phyloP scores from a whole-genome alignment of 2,113 vertebrate species.

The Sitta europaea region DNA sequence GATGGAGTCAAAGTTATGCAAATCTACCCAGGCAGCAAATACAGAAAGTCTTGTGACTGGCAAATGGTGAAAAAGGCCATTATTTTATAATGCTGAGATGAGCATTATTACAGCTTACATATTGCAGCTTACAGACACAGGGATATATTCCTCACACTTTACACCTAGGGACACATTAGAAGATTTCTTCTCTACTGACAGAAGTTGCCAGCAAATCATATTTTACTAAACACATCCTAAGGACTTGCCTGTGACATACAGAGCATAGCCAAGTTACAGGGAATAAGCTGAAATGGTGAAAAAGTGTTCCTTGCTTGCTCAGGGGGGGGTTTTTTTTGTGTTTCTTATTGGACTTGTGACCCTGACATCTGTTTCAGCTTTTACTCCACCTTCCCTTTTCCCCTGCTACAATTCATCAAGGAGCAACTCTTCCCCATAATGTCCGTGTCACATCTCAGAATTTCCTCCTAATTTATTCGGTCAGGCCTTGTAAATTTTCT shows the following conservation, averaged over 20 bases:
- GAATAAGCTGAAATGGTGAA: neutral
- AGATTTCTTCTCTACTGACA: neutral
- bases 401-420: neutral
- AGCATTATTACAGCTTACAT: too few relatives aligned
- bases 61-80: neutral
- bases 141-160: neutral
- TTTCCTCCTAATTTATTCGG: neutral
- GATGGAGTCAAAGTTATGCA: neutral
- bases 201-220: neutral
- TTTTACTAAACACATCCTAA: neutral
- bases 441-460: neutral
- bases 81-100: neutral
- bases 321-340: neutral
- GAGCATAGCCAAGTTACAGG: too few relatives aligned
- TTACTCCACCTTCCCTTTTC: neutral
- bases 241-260: neutral
- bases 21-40: neutral
- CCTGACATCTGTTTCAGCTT: neutral
- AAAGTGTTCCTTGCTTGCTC: neutral
- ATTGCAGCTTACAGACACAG: neutral
- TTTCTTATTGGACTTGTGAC: neutral
- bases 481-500: neutral
- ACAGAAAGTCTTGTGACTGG: neutral
- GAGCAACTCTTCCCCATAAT: neutral
- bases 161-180: neutral